Evolutionary conservation across 37 sponge, comb jelly and placozoan genomes (phyloP).

Genomic region (Chondrilla cf. caribensis): DNA sequence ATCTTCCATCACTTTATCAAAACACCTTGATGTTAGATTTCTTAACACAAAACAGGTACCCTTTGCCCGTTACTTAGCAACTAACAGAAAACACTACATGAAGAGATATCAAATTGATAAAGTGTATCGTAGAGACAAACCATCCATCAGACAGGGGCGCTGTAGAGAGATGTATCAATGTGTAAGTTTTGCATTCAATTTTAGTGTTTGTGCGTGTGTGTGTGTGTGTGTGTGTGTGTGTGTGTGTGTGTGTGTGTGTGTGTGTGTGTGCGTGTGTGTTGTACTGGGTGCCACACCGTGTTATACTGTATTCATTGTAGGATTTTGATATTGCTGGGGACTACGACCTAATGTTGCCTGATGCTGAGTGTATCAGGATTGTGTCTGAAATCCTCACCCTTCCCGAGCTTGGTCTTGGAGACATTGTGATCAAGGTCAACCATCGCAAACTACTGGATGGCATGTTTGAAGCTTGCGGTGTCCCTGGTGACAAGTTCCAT

Average conservation of each 20-base stretch:
- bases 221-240: no score
- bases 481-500: conserved; percentile 86
- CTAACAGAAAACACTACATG: conserved; percentile 89
- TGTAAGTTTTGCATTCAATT: conserved; percentile 55
- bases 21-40: background rate
- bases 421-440: conserved; percentile 94
- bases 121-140: conserved; percentile 96
- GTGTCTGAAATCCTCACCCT: conserved; percentile 86
- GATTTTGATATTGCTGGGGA: conserved; percentile 99
- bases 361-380: conserved; percentile 93
- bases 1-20: background rate
- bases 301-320: conserved; percentile 22
- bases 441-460: conserved; percentile 96
- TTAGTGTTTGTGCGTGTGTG: no score
- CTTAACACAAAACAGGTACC: conserved; percentile 52
- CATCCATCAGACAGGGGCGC: conserved; percentile 90
- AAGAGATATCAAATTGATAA: conserved; percentile 96
- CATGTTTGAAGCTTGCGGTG: conserved; percentile 92
- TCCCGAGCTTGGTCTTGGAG: conserved; percentile 75
- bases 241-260: background rate
- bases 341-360: conserved; percentile 93
- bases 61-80: conserved; percentile 92
- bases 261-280: background rate
- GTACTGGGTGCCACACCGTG: no score
- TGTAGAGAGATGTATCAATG: conserved; percentile 98